phyloP scores from a whole-genome alignment of 2,113 vertebrate genomes.

The Nannobrachium achirus region DNA sequence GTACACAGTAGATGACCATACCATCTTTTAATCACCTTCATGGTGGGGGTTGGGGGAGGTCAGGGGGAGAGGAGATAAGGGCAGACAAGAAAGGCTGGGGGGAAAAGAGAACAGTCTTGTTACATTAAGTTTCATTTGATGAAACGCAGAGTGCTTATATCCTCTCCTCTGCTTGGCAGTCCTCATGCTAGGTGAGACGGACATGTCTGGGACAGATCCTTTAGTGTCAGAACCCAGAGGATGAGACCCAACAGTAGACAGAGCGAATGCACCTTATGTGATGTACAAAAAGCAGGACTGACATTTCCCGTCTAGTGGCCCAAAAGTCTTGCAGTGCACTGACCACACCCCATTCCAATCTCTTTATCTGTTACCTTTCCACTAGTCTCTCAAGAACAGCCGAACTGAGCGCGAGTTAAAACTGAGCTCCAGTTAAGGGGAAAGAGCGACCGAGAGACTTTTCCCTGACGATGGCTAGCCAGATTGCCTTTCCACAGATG shows the following conservation, averaged over 20 bases:
- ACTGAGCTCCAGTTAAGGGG: too few species aligned
- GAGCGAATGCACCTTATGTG: conserved; percentile 5
- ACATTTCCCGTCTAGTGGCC: neutral
- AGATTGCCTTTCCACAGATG: too few species aligned
- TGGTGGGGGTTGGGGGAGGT: too few species aligned
- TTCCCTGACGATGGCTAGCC: too few species aligned
- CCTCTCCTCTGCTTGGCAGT: conserved; percentile 36
- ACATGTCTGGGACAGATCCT: conserved; percentile 37
- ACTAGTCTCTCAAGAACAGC: too few species aligned
- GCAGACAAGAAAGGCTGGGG: conserved; percentile 19
- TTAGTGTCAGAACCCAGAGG: conserved; percentile 20
- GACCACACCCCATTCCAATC: too few species aligned
- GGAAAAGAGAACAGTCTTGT: conserved; percentile 38
- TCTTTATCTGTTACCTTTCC: too few species aligned
- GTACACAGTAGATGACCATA: too few species aligned
- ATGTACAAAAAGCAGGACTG: conserved; percentile 1
- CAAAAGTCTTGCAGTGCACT: neutral
- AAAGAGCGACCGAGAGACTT: too few species aligned
- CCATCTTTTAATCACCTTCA: too few species aligned
- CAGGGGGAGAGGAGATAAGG: conserved; percentile 8
- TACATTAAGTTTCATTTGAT: conserved; percentile 61
- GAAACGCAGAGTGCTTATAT: conserved; percentile 58
- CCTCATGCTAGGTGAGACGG: conserved; percentile 25
- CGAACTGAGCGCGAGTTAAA: too few species aligned
- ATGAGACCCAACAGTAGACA: conserved; percentile 39